A percentile compares a stretch with the other conserved stretches of the same genome.
Evolutionary conservation across 2,888 invertebrate species (phyloP).

Genomic region (Macrosoma leucophasiata): DNA sequence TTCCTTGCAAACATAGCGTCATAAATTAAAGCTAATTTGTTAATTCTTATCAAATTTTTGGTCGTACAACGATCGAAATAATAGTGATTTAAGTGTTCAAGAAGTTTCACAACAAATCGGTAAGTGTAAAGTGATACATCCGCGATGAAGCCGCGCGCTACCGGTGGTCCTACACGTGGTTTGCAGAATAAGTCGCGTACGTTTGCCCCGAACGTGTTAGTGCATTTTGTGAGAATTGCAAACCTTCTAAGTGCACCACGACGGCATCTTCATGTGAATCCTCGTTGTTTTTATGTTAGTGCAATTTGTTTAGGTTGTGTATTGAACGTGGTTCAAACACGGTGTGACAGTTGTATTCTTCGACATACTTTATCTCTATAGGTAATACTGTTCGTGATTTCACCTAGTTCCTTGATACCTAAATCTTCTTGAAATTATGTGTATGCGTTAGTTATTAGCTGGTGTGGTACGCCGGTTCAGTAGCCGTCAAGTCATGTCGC

Average conservation of each 20-base stretch:
- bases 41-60: conserved; percentile 51
- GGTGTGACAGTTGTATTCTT: conserved; percentile 56
- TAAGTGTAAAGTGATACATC: conserved; percentile 62
- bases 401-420: no score
- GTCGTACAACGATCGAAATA: conserved; percentile 51
- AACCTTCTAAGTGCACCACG: conserved; percentile 31
- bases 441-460: no score
- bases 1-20: conserved; percentile 72
- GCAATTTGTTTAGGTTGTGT: conserved; percentile 53
- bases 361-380: conserved; percentile 44
- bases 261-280: conserved; percentile 34
- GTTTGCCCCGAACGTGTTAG: conserved; percentile 46
- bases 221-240: conserved; percentile 34
- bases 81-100: conserved; percentile 70
- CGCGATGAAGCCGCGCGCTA: conserved; percentile 57
- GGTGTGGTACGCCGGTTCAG: no score
- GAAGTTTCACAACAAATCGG: conserved; percentile 67
- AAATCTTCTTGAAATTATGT: no score
- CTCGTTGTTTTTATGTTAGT: conserved; percentile 37
- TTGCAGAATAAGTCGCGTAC: conserved; percentile 53
- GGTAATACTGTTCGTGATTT: no score
- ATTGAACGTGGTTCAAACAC: conserved; percentile 72
- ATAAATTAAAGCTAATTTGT: conserved; percentile 62
- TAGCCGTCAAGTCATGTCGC: no score
- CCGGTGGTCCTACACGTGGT: conserved; percentile 72